Evolutionary conservation across 2,113 vertebrate genomes (phyloP), one percentile per base, ranked within the genome.

Genomic region (Marmota monax): DNA sequence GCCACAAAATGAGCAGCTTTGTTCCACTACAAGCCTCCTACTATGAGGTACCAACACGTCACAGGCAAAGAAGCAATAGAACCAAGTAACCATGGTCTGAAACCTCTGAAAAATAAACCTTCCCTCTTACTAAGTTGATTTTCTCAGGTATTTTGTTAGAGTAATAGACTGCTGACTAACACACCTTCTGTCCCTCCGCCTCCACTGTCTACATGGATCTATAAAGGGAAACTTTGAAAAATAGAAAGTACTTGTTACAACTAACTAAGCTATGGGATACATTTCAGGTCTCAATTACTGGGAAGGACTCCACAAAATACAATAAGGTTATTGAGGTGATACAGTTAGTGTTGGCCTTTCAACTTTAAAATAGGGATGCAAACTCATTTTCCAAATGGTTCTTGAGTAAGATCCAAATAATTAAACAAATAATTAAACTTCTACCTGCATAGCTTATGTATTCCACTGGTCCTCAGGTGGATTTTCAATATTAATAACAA

Each of bases 281-380:
- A 42, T 5, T 45, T 93, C 48, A 29, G 53, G 7, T 51, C 67
- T 77, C 90, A 37, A 96, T 77, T 77, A 27, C 16, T 17, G 42
- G 74, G 32, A 58, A 48, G 48, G n/a, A 48, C 22, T 90, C 77
- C 79, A 89, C 20, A 84, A 72, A 93, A 25, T 56, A 72, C 16
- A 74, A 27, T 6, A 42, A 56, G 32, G 14, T 74, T 83, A 51
- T 48, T 78, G 92, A 70, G 22, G 42, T 78, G 78, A 65, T 69
- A 51, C 72, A 34, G 13, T 45, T 34, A 56, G 12, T 9, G 1
- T 22, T 48, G 88, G 42, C 12, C 32, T 70, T 94, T 67, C 58
- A 17, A 88, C 78, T 95, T 90, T 96, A 17, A 95, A 95, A 92
- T 84, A 69, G 27, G 27, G 77, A 70, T 73, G 20, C 5, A 92